Conservation (phyloP, 2,113 vertebrate genomes). For the Oceanodroma tethys region DNA sequence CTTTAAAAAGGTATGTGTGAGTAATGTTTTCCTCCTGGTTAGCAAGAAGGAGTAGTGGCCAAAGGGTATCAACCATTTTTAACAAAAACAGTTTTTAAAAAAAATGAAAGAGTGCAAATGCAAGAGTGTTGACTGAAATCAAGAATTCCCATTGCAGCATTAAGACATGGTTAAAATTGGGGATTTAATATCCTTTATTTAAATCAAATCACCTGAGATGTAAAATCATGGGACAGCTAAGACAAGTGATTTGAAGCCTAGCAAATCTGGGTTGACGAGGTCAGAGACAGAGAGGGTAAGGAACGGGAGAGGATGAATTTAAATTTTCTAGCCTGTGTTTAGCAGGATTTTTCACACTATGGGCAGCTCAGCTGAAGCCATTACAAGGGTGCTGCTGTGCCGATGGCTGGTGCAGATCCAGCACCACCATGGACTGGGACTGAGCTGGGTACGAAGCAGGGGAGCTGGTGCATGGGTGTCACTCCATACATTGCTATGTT, state of each 20-base stretch:
- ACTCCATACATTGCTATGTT: rapidly evolving
- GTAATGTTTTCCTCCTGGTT: not conserved
- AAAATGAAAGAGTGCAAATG: not conserved
- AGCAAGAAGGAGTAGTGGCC: not conserved
- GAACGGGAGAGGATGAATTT: not conserved
- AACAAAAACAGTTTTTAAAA: not conserved
- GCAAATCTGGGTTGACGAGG: not conserved
- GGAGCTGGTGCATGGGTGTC: not conserved
- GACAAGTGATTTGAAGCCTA: not conserved
- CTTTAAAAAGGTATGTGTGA: not conserved
- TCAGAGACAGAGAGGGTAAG: not conserved
- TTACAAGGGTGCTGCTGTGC: not conserved
- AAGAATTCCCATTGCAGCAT: not conserved
- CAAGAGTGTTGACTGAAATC: not conserved
- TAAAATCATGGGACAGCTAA: not conserved
- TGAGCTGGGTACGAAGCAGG: not conserved
- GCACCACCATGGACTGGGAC: no score
- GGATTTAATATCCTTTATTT: not conserved
- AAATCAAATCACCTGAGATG: not conserved
- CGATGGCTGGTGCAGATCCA: not conserved
- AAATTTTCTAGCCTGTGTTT: not conserved
- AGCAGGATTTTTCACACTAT: not conserved
- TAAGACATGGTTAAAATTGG: not conserved
- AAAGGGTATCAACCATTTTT: not conserved
- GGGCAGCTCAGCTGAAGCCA: not conserved